phyloP scores from a whole-genome alignment of 1,140 invertebrate species.

The Idris sp. region DNA sequence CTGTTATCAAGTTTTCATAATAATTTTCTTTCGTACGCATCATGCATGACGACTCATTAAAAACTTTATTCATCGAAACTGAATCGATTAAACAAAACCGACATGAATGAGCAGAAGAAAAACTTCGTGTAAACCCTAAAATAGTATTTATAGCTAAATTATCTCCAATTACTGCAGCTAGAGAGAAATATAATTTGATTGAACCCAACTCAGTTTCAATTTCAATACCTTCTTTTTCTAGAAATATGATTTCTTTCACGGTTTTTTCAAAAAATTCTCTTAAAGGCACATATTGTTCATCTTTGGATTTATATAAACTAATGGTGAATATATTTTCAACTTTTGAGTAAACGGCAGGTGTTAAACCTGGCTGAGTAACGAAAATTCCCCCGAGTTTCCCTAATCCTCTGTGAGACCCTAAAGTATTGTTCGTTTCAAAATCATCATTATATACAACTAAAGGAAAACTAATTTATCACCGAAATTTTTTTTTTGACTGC shows the following conservation, averaged over 20 bases:
- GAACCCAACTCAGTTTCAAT: neutral
- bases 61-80: conserved; percentile 1
- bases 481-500: too few relatives aligned
- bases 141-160: neutral
- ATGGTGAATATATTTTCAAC: conserved; percentile 60
- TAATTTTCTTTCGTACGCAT: conserved; percentile 8
- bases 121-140: neutral
- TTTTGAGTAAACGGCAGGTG: neutral
- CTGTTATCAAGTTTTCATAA: neutral
- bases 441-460: too few relatives aligned
- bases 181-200: conserved; percentile 24
- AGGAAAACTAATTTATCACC: too few relatives aligned
- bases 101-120: conserved; percentile 8
- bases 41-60: conserved; percentile 2
- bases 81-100: conserved; percentile 21
- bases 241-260: conserved; percentile 3
- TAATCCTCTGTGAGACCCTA: too few relatives aligned
- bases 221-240: conserved; percentile 14
- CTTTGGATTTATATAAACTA: conserved; percentile 59
- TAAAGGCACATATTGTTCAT: conserved; percentile 36
- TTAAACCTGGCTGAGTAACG: conserved; percentile 54
- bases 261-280: conserved; percentile 1
- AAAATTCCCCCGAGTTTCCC: conserved; percentile 61
- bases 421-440: too few relatives aligned
- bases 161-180: conserved; percentile 6